phyloP scores from a whole-genome alignment of 2,888 invertebrate species.

The Thalpophila matura region DNA sequence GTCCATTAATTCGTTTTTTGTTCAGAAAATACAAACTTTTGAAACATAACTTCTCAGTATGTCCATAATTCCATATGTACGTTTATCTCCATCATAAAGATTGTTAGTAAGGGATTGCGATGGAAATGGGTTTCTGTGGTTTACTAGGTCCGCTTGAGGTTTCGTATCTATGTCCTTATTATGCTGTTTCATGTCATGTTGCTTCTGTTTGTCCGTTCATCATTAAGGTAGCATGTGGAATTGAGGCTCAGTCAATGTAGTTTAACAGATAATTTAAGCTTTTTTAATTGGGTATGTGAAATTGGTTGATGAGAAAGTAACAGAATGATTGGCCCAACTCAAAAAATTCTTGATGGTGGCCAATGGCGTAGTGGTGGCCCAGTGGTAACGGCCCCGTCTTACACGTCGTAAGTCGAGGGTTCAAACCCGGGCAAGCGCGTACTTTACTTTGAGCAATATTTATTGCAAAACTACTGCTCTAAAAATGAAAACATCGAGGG shows the following conservation, averaged over 20 bases:
- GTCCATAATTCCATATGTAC: too few relatives aligned
- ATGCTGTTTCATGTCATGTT: constrained; percentile 15
- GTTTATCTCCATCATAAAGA: constrained; percentile 4
- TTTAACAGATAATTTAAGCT: background rate
- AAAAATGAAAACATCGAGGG: too few relatives aligned
- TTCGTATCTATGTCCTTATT: constrained; percentile 32
- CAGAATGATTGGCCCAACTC: background rate
- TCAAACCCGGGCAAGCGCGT: too few relatives aligned
- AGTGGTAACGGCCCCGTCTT: too few relatives aligned
- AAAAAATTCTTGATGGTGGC: background rate
- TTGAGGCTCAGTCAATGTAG: background rate
- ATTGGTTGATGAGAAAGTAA: background rate
- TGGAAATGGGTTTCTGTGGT: constrained; percentile 53
- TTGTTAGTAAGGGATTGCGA: constrained; percentile 27
- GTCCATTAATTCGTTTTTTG: too few relatives aligned
- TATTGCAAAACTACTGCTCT: too few relatives aligned
- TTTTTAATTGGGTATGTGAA: background rate
- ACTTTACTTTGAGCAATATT: too few relatives aligned
- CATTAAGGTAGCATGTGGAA: background rate
- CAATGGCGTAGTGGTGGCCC: background rate
- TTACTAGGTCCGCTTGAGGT: constrained; percentile 45
- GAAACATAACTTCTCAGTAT: too few relatives aligned
- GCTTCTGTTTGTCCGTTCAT: constrained; percentile 24
- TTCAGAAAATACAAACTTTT: too few relatives aligned
- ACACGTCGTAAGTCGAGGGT: too few relatives aligned